Evolutionary conservation across 2,797 vertebrate species (phyloP), one percentile per base, ranked within the genome.

Genomic region (Bovichtus variegatus): DNA sequence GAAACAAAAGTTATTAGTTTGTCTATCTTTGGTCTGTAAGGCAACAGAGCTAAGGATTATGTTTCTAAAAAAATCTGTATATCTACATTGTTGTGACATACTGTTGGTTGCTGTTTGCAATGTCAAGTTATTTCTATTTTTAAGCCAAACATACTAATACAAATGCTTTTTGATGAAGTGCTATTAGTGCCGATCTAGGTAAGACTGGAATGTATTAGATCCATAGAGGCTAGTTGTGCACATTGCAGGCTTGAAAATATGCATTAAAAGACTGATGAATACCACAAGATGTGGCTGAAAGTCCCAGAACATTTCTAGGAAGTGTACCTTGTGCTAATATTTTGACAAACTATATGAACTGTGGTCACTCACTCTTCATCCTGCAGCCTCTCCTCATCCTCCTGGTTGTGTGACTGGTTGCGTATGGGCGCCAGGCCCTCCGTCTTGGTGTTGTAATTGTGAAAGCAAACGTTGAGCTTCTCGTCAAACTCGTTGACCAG

Each of bases 401-500:
- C 97, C 75, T 97, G 95, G 74, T 92, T 93, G 83, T 97, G 96
- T 4, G 96, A 82, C 80, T 97, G 97, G 84, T 93, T 96, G 79
- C 96, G 96, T 75, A 98, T 96, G 0, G 97, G 97, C 0, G 97
- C 97, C 82, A 98, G 92, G 75, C 91, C 96, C 86, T 98, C 97
- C 0, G 97, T 98, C 94, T 98, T 97, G 90, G 97, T 96, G 84
- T 98, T 97, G 94, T 98, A 98, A 92, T 98, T 98, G 88, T 97
- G 97, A 92, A 98, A 98, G 87, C 97, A 98, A 81, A 97, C 97
- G 2, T 97, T 97, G 79, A 98, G 96, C 93, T 98, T 98, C 93
- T 98, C 97, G 1, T 98, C 97, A 69, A 98, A 98, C 80, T 98
- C 97, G 12, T 98, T 98, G 81, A 98, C 97, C 54, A 98, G 95